Conservation (phyloP, 2,113 vertebrate genomes). For the Periophthalmodon schlosseri region DNA sequence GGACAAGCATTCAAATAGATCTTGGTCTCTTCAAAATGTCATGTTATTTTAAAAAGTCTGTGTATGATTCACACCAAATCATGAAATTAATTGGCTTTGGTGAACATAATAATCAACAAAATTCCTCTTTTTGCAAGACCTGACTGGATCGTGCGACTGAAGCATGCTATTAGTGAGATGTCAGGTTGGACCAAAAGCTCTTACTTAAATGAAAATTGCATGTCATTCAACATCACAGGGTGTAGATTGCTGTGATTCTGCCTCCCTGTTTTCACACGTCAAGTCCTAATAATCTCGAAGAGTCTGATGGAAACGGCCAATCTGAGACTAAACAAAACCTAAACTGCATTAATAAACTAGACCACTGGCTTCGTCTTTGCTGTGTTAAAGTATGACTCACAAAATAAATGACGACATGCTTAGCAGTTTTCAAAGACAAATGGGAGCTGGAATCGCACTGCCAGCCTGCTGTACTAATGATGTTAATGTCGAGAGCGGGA, state of each 20-base stretch:
- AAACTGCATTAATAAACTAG: background rate
- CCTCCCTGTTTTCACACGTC: constrained; percentile 1
- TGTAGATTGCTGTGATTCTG: constrained; percentile 1
- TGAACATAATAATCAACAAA: background rate
- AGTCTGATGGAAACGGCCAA: background rate
- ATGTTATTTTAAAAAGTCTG: too few relatives aligned
- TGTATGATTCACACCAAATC: too few relatives aligned
- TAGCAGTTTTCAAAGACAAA: background rate
- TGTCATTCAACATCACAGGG: constrained; percentile 9
- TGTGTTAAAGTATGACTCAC: background rate
- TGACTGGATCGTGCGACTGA: background rate
- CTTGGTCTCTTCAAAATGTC: background rate
- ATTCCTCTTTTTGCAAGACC: background rate
- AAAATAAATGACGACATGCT: background rate
- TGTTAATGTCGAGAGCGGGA: too few relatives aligned
- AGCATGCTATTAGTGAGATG: background rate
- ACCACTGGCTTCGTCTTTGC: background rate
- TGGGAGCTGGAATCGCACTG: too few relatives aligned
- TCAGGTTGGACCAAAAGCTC: background rate
- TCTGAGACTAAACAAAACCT: background rate
- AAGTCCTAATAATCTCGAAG: background rate
- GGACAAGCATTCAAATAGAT: background rate
- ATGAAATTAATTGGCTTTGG: background rate
- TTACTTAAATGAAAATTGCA: constrained; percentile 2
- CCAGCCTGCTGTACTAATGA: too few relatives aligned